phyloP scores from a whole-genome alignment of 1,140 invertebrate species.

The Drosophila chauvacae region DNA sequence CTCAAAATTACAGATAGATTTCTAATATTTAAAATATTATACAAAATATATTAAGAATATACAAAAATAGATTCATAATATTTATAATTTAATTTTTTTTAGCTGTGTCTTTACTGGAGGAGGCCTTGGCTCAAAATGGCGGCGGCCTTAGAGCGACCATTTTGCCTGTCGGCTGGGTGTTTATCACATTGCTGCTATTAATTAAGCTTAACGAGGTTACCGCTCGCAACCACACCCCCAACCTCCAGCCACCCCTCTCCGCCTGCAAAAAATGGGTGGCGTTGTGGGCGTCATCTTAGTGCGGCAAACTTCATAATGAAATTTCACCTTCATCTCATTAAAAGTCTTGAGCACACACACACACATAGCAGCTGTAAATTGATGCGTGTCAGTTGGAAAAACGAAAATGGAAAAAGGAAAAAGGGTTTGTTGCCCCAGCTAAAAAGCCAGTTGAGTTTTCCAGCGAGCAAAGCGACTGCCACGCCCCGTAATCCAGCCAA shows the following conservation, averaged over 20 bases:
- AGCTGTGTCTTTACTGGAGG: not conserved
- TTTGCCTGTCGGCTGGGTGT: constrained; percentile 70
- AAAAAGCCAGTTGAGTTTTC: constrained; percentile 20
- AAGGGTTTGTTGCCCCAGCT: constrained; percentile 28
- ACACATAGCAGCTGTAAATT: constrained; percentile 51
- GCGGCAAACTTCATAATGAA: constrained; percentile 79
- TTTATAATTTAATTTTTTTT: not conserved
- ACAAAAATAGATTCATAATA: not conserved
- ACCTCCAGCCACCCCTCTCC: not conserved
- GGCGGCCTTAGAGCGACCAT: constrained; percentile 68
- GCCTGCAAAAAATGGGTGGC: not conserved
- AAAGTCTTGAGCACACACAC: constrained; percentile 71
- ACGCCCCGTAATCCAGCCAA: constrained; percentile 47
- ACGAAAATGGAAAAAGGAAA: constrained; percentile 19
- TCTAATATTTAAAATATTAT: not conserved
- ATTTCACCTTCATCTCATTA: constrained; percentile 84
- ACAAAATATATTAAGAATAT: too few species aligned
- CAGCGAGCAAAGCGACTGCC: constrained; percentile 22
- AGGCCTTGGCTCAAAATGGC: constrained; percentile 63
- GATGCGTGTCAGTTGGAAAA: constrained; percentile 58
- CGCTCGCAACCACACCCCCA: constrained; percentile 74
- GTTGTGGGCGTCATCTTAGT: constrained; percentile 52
- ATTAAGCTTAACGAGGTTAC: constrained; percentile 85
- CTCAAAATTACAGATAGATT: too few species aligned
- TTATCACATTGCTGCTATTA: constrained; percentile 85